Conservation (phyloP, 2,797 vertebrate species). For the Geotrypetes seraphini region DNA sequence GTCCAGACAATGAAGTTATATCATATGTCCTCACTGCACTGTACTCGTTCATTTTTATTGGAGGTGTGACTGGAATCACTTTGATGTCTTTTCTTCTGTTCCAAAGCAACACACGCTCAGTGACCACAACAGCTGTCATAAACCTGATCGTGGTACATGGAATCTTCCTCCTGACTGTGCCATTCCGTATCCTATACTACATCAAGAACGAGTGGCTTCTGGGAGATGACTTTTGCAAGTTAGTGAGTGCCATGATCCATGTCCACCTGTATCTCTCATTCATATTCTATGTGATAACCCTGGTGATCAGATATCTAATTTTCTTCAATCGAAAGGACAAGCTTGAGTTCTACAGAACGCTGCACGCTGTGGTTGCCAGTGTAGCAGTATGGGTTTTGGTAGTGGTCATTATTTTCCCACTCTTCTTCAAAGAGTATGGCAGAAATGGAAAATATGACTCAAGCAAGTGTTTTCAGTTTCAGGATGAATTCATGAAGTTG, state of each 20-base stretch:
- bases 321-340: slow-evolving; percentile 62
- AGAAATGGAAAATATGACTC: accelerated
- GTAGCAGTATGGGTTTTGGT: slow-evolving; percentile 56
- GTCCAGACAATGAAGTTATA: neutral
- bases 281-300: slow-evolving; percentile 69
- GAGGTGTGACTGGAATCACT: slow-evolving; percentile 53
- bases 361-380: slow-evolving; percentile 57
- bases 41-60: slow-evolving; percentile 54
- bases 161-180: slow-evolving; percentile 75
- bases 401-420: slow-evolving; percentile 35
- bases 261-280: slow-evolving; percentile 87
- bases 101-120: slow-evolving; percentile 64
- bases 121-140: slow-evolving; percentile 68
- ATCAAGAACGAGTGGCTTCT: slow-evolving; percentile 39
- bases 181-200: slow-evolving; percentile 79
- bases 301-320: slow-evolving; percentile 57
- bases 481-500: neutral
- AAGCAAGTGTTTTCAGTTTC: slow-evolving; percentile 64
- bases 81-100: slow-evolving; percentile 56
- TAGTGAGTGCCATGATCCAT: slow-evolving; percentile 77
- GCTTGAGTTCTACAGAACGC: slow-evolving; percentile 53
- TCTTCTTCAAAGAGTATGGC: slow-evolving; percentile 52
- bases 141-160: slow-evolving; percentile 79
- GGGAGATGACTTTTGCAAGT: slow-evolving; percentile 41
- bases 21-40: slow-evolving; percentile 36